Base-by-base conservation (phyloP, 1,140 invertebrate genomes). In the Dendrolimus punctatus region DNA sequence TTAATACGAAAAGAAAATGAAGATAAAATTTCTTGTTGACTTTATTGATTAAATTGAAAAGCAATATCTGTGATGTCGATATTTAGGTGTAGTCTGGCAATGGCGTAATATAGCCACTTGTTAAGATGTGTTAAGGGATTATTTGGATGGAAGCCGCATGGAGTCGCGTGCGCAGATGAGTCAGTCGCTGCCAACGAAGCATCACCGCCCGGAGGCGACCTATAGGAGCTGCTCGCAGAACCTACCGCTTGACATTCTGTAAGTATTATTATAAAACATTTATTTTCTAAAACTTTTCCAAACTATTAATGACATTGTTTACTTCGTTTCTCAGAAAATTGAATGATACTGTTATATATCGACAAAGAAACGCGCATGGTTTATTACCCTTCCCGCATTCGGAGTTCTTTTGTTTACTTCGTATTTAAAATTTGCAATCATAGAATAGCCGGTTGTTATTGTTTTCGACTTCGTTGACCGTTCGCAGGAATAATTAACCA, bases 221-320 rank as follows among this genome's bases (percentile, higher is more conserved):
- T 87, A 87, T 57, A 84, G 75, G 61, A 85, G 78, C 71, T 87
- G 85, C 61, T 85, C 86, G 55, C 86, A 87, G 60, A 80, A 81
- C 23, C 53, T 88, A 53, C 86, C 86, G 39, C 83, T 88, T 58
- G 85, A 88, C 53, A 88, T 87, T 77, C 76, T 87, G 86, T 88
- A 62, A 86, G 86, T 87, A 69, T 53, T 36, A 6, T 7, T 51
- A 23, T 10, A 42, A 51, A 7, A 5, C 6, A 41, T 36, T 42
- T 39, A 9, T 49, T 6, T 10, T 7, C 5, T 5, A 44, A 8
- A 45, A 8, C 23, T n/a, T n/a, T n/a, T n/a, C 23, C 23, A 23
- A 23, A 23, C 23, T 23, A 23, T 23, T 23, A 2, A 23, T 23
- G 3, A 23, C 23, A 23, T 23, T 23, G 23, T 1, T 23, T 23